A percentile compares a stretch with the other conserved stretches of the same genome.
Evolutionary conservation across 2,113 vertebrate genomes (phyloP).

Genomic region (Limnothrissa miodon): DNA sequence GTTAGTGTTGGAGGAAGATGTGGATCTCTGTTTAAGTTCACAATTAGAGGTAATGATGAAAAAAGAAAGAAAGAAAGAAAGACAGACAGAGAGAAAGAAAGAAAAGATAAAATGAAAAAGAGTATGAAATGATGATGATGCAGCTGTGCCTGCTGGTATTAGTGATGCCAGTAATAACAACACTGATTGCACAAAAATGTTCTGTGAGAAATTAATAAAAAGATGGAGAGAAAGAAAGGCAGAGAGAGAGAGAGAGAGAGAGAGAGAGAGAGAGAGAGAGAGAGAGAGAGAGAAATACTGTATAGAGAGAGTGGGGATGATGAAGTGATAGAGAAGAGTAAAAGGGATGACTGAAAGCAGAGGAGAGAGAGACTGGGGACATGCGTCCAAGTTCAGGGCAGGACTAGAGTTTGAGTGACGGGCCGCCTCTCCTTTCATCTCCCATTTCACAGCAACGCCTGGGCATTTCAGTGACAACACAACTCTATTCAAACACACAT

Average conservation of each 20-base stretch:
- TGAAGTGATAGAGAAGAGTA: background rate
- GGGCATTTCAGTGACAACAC: slow-evolving; percentile 66
- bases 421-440: slow-evolving; percentile 54
- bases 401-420: slow-evolving; percentile 58
- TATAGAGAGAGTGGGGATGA: background rate
- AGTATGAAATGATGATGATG: background rate
- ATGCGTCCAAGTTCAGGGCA: slow-evolving; percentile 51
- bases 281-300: background rate
- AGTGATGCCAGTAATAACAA: too few species aligned
- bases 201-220: background rate
- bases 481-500: slow-evolving; percentile 55
- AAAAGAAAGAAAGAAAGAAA: background rate
- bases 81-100: background rate
- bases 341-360: background rate
- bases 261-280: background rate
- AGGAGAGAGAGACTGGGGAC: background rate
- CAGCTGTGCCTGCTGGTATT: too few species aligned
- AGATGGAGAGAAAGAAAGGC: background rate
- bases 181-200: too few species aligned
- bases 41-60: too few species aligned
- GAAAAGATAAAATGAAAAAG: background rate
- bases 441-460: slow-evolving; percentile 63
- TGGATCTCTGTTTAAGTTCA: background rate
- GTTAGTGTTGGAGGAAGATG: background rate
- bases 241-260: slow-evolving; percentile 19